Conservation (phyloP, 2,888 invertebrate genomes). For the Protonemura montana region DNA sequence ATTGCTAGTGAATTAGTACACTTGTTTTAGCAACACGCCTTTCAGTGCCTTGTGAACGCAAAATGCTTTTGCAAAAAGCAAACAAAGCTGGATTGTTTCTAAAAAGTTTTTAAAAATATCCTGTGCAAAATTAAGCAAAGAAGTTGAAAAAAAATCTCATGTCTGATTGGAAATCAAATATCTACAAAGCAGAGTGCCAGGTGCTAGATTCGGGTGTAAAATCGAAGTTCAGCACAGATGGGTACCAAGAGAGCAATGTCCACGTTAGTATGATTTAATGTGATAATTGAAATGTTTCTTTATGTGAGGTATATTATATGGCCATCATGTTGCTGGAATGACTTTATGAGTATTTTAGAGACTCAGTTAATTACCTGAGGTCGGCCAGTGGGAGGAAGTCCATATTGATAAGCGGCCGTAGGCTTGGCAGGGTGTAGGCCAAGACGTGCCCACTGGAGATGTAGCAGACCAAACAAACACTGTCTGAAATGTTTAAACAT, state of each 20-base stretch:
- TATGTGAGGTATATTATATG: neutral
- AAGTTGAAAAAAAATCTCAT: neutral
- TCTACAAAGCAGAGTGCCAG: neutral
- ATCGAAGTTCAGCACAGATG: neutral
- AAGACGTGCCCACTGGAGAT: slow-evolving; percentile 92
- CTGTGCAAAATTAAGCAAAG: neutral
- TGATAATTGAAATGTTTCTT: neutral
- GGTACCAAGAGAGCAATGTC: neutral
- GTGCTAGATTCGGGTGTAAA: slow-evolving; percentile 2
- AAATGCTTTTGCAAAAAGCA: neutral
- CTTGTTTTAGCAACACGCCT: neutral
- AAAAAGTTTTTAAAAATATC: neutral
- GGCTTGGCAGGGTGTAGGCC: slow-evolving; percentile 94
- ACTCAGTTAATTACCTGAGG: slow-evolving; percentile 78
- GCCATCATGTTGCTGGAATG: neutral
- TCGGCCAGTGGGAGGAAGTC: slow-evolving; percentile 94
- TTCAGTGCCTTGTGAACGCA: neutral
- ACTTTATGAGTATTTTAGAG: neutral
- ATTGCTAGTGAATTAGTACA: neutral
- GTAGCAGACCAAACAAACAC: slow-evolving; percentile 93
- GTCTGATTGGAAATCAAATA: neutral
- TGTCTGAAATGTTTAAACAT: slow-evolving; percentile 71
- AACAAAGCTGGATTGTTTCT: neutral
- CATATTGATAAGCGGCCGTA: slow-evolving; percentile 89
- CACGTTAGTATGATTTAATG: neutral